Conservation (phyloP, 2,113 vertebrate genomes). For the rabbit (Oryctolagus cuniculus) region mOryCun1.1 NC_091453.1:83662001-83662500, state of each 20-base stretch:
- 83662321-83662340: constrained; percentile 23
- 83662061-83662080: constrained; percentile 49
- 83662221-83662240: not conserved
- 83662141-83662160: constrained; percentile 33
- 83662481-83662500: not conserved
- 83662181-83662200: not conserved
- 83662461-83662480: not conserved
- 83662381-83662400: constrained; percentile 7
- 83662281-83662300: not conserved
- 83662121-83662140: constrained; percentile 24
- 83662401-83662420: constrained; percentile 6
- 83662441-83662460: constrained; percentile 13
- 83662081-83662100: constrained; percentile 1
- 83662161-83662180: not conserved
- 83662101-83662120: constrained; percentile 40
- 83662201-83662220: constrained; percentile 12
- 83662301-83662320: constrained; percentile 42
- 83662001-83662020: constrained; percentile 1
- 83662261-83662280: not conserved
- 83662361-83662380: not conserved
- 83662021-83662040: not conserved
- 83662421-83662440: constrained; percentile 33
- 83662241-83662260: constrained; percentile 37
- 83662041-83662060: not conserved
- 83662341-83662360: not conserved